Evolutionary conservation across 2,888 invertebrate species (phyloP), one percentile per base, ranked within the genome.

Genomic region (Acronicta psi): DNA sequence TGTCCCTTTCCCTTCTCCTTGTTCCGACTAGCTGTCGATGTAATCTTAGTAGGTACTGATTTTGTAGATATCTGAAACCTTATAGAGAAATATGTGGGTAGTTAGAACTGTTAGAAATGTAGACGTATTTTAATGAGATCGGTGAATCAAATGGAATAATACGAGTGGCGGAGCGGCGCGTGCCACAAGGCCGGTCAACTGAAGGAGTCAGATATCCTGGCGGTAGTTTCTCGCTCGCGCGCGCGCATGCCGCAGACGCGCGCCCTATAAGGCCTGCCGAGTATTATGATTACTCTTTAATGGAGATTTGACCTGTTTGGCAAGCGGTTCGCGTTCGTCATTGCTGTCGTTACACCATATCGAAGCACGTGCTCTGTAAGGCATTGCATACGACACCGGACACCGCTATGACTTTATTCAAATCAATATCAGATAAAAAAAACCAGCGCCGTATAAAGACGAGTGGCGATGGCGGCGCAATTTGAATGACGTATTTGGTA

Each of bases 171-270:
- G 59, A 63, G 68, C 76, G 92, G 91, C 93, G 92, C 93, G 93
- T 94, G 93, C 93, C 93, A 80, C 93, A 92, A 93, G 93, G 93
- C 89, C 93, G 90, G 85, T 84, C 85, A 82, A 83, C 84, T 86
- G 85, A 81, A 85, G 90, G 84, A 87, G 84, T 86, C 86, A 77
- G 86, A 81, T 87, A 81, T 86, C 85, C 86, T 80, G 66, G 78
- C 70, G 62, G 79, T 63, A 70, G 77, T 86, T 29, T 80, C 89
- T 88, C 86, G 82, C 89, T 81, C 88, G 58, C 59, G 59, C 57
- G 29, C 78, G 68, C 73, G 68, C 60, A 53, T 47, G 38, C 52
- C 45, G 56, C 40, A 66, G 57, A 55, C 72, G 66, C 75, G 68
- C 68, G 75, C 85, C 85, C 73, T 85, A 86, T 84, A 88, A 82